phyloP scores from a whole-genome alignment of 2,113 vertebrate genomes.

The Chamaetylas fuelleborni region DNA sequence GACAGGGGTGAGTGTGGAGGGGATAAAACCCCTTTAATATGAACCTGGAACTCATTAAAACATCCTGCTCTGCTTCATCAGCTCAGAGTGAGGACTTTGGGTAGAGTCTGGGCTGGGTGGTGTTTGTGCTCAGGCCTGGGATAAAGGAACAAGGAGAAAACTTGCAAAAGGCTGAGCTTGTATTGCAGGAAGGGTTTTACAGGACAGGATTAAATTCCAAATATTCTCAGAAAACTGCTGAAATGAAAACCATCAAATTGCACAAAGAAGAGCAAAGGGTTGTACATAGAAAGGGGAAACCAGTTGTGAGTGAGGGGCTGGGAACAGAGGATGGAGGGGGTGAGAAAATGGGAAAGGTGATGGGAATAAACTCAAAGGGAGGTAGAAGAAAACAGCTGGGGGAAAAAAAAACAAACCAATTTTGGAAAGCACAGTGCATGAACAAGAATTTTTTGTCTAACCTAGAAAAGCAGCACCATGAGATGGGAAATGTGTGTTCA shows the following conservation, averaged over 20 bases:
- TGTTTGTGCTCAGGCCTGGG: background rate
- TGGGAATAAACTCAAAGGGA: background rate
- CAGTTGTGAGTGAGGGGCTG: background rate
- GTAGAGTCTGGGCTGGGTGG: background rate
- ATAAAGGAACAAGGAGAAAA: background rate
- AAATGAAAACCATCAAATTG: background rate
- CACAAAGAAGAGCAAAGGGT: background rate
- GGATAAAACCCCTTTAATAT: background rate
- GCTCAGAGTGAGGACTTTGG: background rate
- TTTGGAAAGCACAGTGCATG: background rate
- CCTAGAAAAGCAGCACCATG: background rate
- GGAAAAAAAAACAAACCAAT: rapidly evolving
- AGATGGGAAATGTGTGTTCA: background rate
- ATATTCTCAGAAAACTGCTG: background rate
- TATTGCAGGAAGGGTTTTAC: background rate
- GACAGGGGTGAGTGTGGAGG: background rate
- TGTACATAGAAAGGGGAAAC: background rate
- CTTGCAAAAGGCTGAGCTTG: background rate
- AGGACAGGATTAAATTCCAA: background rate
- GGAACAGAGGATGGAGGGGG: background rate
- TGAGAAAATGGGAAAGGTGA: background rate
- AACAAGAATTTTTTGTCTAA: background rate
- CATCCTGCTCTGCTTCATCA: background rate
- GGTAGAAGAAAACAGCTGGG: background rate
- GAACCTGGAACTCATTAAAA: background rate